Evolutionary conservation across 2,797 vertebrate species (phyloP), one percentile per base, ranked within the genome.

Genomic region (Acanthurus leucopareius): DNA sequence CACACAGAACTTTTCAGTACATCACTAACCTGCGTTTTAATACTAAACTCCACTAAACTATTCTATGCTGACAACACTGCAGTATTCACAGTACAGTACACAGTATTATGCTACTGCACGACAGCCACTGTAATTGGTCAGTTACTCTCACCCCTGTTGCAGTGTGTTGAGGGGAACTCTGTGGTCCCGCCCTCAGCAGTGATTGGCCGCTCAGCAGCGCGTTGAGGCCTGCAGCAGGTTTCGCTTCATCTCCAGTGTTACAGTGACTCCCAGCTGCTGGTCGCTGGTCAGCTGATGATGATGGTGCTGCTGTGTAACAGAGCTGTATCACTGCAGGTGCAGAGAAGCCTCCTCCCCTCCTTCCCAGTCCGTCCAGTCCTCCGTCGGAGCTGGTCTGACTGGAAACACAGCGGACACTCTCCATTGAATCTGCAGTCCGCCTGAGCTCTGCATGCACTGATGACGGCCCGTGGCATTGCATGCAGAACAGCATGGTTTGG

Each of bases 391-490:
- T 82, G 86, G 81, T 80, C 84, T 58, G 81, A 81, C 86, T 84
- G 83, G 86, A 85, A 75, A 76, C 67, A 49, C 72, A 59, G 85
- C 49, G 63, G 86, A 83, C 80, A 11, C 75, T 52, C 75, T 76
- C 62, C 72, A 56, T 62, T 20, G 3, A 72, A 28, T 66, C 77
- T 73, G 85, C 61, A 78, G 88, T 81, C 69, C 69, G 90, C 89
- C 92, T 90, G 83, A 91, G 89, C 93, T 91, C 83, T 94, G 95
- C 94, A 95, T 94, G 94, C 88, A 84, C 81, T 73, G 85, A 85
- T 83, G 87, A 84, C 80, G 57, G 86, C 84, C 77, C 77, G 70
- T 82, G 86, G 89, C 88, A 84, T 78, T 93, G 95, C 95, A 95
- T 95, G 95, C 80, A 73, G 79, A 89, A 81, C 78, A 79, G 93